These are phyloP conservation scores for Distichodus sexfasciatus DNA, from an alignment of 2,797 vertebrate species.

Conservation along the genomic window DNA sequence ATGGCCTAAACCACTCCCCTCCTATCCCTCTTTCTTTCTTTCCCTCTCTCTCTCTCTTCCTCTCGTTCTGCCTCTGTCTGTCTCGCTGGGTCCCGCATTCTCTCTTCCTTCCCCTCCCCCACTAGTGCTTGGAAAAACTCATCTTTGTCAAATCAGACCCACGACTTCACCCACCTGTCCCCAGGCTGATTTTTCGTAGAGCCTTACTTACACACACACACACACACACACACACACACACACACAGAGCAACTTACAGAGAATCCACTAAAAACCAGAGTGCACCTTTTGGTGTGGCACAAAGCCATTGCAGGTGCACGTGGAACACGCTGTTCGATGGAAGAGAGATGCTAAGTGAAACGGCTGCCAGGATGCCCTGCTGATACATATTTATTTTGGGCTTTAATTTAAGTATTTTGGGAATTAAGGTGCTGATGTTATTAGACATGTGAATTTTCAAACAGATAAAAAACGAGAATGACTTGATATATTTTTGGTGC, in stretches of 20 bases:
- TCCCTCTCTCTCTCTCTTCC: not conserved
- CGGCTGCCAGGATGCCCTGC: no score
- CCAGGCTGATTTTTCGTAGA: conserved; percentile 24
- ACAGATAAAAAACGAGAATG: no score
- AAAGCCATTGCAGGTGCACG: not conserved
- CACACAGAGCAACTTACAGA: not conserved
- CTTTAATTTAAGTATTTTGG: no score
- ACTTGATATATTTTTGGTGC: no score
- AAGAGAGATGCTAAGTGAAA: no score
- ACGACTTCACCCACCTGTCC: conserved; percentile 44
- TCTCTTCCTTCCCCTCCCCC: conserved; percentile 40
- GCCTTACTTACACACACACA: conserved; percentile 33
- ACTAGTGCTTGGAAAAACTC: conserved; percentile 24
- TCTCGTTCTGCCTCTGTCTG: not conserved
- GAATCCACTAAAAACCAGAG: not conserved
- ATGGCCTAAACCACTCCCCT: conserved; percentile 57
- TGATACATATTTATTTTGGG: no score
- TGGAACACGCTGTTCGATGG: no score
- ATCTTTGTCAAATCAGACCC: conserved; percentile 33
- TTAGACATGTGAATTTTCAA: no score
- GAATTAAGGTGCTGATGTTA: no score
- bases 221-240: conserved; percentile 7
- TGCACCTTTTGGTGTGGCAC: not conserved
- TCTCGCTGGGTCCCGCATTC: conserved; percentile 21
- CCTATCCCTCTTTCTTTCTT: conserved; percentile 14